phyloP scores from a whole-genome alignment of 2,888 invertebrate genomes.

The Eugnorisma glareosa region DNA sequence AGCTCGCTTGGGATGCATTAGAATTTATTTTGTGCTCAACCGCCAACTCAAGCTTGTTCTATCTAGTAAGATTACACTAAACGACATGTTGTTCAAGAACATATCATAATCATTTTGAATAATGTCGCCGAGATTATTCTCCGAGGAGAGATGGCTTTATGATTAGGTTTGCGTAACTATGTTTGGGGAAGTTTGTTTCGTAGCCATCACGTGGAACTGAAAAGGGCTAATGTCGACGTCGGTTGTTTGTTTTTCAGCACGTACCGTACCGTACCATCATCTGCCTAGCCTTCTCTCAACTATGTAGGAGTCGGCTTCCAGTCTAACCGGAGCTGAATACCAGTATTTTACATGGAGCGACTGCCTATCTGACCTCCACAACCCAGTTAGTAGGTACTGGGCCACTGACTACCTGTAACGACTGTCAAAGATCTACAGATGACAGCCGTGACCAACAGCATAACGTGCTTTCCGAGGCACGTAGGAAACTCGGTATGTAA shows the following conservation, averaged over 20 bases:
- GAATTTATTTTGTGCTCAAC: conserved; percentile 66
- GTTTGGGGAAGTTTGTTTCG: conserved; percentile 34
- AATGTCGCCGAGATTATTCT: conserved; percentile 57
- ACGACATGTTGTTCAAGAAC: conserved; percentile 61
- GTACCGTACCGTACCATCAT: neutral
- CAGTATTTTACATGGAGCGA: too few relatives aligned
- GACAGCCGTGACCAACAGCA: too few relatives aligned
- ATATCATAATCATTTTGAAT: conserved; percentile 66
- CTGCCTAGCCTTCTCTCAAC: too few relatives aligned
- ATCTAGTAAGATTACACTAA: conserved; percentile 59
- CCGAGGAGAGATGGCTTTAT: conserved; percentile 55
- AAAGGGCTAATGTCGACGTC: conserved; percentile 4
- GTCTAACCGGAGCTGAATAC: too few relatives aligned
- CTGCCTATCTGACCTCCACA: too few relatives aligned
- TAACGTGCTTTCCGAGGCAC: too few relatives aligned
- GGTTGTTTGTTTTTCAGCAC: conserved; percentile 25
- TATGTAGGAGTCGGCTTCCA: too few relatives aligned
- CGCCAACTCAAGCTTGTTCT: conserved; percentile 44
- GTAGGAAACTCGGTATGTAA: too few relatives aligned
- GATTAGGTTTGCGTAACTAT: conserved; percentile 56
- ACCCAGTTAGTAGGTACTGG: too few relatives aligned
- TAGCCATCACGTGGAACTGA: conserved; percentile 31
- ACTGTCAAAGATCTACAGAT: too few relatives aligned
- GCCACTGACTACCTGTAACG: too few relatives aligned
- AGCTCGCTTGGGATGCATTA: conserved; percentile 72